Percentiles rank a stretch among this genome's conserved stretches.
These are phyloP conservation scores for Hydroisotoma schaefferi DNA, from an alignment of 2,888 invertebrate genomes.

Conservation along the genomic window DNA sequence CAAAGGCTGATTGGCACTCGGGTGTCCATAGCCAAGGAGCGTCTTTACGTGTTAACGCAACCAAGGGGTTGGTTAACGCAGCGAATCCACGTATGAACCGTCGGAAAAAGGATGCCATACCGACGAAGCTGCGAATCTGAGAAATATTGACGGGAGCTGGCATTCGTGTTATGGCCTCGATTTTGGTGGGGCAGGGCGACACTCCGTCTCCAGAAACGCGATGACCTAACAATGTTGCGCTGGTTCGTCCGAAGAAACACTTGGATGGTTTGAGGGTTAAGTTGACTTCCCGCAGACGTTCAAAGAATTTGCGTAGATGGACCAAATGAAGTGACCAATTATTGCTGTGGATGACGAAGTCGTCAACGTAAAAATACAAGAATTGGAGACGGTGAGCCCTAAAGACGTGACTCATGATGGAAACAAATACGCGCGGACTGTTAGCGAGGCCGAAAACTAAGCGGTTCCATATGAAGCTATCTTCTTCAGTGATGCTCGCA, in stretches of 20 bases:
- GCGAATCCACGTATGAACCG: constrained; percentile 36
- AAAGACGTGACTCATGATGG: constrained; percentile 26
- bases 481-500: no score
- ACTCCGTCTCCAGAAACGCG: constrained; percentile 47
- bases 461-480: no score
- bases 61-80: constrained; percentile 32
- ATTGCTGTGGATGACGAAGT: constrained; percentile 23
- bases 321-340: constrained; percentile 14
- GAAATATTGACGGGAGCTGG: constrained; percentile 21
- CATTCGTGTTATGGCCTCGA: constrained; percentile 27
- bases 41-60: constrained; percentile 9
- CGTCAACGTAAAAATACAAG: constrained; percentile 22
- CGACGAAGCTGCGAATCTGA: constrained; percentile 31
- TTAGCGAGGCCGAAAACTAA: constrained; percentile 35
- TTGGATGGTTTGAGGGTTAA: constrained; percentile 24
- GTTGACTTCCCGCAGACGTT: constrained; percentile 6
- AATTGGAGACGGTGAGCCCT: background rate
- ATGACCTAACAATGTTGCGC: constrained; percentile 51
- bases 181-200: constrained; percentile 25
- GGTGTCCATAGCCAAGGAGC: constrained; percentile 20
- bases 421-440: constrained; percentile 29
- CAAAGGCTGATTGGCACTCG: constrained; percentile 22
- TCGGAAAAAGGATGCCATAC: constrained; percentile 34
- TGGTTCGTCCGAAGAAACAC: constrained; percentile 9
- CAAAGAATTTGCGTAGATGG: constrained; percentile 21